Percentiles rank a stretch among this genome's conserved stretches.
Evolutionary conservation across 2,888 invertebrate species (phyloP).

Genomic region (Ramazzottius varieornatus): DNA sequence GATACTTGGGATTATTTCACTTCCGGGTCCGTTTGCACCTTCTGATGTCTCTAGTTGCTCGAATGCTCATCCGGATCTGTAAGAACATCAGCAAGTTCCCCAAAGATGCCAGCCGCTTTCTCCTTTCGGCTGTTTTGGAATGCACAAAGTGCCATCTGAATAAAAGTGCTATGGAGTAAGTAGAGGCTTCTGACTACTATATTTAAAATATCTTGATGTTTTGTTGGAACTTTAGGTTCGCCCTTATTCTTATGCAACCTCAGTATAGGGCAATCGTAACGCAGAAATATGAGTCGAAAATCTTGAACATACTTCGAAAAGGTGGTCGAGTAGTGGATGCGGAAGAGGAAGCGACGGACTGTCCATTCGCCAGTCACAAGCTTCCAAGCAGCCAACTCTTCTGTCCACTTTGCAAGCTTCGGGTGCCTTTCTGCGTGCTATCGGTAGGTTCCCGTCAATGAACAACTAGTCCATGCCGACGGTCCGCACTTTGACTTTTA

Average conservation of each 20-base stretch:
- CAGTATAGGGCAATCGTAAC: neutral
- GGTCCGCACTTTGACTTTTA: too few relatives aligned
- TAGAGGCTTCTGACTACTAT: neutral
- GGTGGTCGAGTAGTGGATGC: neutral
- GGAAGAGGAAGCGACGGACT: neutral
- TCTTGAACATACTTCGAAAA: neutral
- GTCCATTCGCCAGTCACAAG: constrained; percentile 1
- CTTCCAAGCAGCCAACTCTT: neutral
- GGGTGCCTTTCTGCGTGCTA: neutral
- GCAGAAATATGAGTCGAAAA: neutral
- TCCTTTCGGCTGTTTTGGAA: neutral
- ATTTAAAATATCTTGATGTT: neutral
- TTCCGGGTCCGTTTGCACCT: too few relatives aligned
- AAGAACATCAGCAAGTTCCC: neutral
- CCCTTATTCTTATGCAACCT: neutral
- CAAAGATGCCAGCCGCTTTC: neutral
- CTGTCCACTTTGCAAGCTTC: neutral
- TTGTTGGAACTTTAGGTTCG: neutral
- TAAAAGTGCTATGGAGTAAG: neutral
- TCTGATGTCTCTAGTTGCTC: neutral
- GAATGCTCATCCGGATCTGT: neutral
- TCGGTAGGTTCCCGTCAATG: neutral
- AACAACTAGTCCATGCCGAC: neutral
- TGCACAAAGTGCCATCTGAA: neutral
- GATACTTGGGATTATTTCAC: too few relatives aligned